Evolutionary conservation across 1,140 invertebrate species (phyloP).

Genomic region (Dreissena rostriformis): DNA sequence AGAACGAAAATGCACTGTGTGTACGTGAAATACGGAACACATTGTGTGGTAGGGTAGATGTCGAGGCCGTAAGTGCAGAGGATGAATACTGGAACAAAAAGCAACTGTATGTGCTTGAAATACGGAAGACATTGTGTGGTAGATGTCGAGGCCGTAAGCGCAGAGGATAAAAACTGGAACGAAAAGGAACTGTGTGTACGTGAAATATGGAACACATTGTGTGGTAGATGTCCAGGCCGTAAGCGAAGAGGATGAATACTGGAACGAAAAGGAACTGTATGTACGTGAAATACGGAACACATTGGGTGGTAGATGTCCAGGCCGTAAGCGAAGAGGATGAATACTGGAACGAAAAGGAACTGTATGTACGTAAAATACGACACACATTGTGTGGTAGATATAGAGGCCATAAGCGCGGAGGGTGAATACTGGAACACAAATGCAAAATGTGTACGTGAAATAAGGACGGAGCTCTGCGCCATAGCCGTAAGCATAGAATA

Average conservation of each 20-base stretch:
- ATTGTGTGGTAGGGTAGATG: too few relatives aligned
- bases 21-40: too few relatives aligned
- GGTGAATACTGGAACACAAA: constrained; percentile 61
- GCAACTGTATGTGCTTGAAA: too few relatives aligned
- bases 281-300: constrained; percentile 28
- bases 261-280: not conserved
- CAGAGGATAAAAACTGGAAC: too few relatives aligned
- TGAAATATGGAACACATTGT: constrained; percentile 62
- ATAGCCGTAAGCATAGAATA: too few relatives aligned
- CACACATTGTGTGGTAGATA: constrained; percentile 61
- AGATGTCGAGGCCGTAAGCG: too few relatives aligned
- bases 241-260: constrained; percentile 69
- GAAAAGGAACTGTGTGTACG: too few relatives aligned
- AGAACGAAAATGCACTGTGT: not conserved
- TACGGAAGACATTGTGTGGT: too few relatives aligned
- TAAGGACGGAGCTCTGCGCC: too few relatives aligned
- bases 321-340: constrained; percentile 66
- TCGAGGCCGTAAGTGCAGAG: too few relatives aligned
- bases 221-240: constrained; percentile 59
- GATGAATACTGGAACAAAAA: too few relatives aligned
- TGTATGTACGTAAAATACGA: too few relatives aligned
- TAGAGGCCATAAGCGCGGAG: constrained; percentile 65
- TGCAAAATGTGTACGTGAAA: not conserved
- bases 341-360: constrained; percentile 65
- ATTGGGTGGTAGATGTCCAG: constrained; percentile 61